These are phyloP conservation scores for Aphrocallistes beatrix DNA, from an alignment of 37 sponge, comb jelly and placozoan species.

Conservation along the genomic window DNA sequence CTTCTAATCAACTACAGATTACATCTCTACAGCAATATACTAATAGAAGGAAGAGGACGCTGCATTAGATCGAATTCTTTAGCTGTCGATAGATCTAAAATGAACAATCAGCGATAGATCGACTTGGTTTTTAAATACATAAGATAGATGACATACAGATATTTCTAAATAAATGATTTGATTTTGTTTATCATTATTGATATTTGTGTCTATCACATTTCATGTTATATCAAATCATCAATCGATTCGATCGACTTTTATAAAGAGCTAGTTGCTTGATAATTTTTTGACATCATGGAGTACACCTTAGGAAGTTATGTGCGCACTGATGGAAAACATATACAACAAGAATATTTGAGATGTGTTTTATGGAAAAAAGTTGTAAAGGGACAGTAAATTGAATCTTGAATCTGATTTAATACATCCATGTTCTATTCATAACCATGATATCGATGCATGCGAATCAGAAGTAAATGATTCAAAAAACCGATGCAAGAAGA, in stretches of 20 bases:
- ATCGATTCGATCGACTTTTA: not conserved
- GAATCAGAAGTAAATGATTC: too few species aligned
- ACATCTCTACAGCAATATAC: too few species aligned
- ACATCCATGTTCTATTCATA: not conserved
- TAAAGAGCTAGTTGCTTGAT: not conserved
- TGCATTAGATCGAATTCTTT: too few species aligned
- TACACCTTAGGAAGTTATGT: not conserved
- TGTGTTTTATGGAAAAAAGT: too few species aligned
- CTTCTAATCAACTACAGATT: too few species aligned
- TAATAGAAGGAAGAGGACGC: too few species aligned
- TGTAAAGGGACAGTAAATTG: too few species aligned
- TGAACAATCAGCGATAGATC: too few species aligned
- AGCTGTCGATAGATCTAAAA: too few species aligned
- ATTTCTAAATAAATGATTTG: not conserved
- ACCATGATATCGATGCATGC: not conserved
- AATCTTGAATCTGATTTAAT: not conserved
- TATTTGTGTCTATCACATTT: not conserved
- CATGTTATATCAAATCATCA: not conserved
- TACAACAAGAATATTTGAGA: not conserved
- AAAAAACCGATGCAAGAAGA: not conserved
- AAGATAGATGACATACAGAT: not conserved
- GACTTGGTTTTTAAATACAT: too few species aligned
- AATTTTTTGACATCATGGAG: not conserved
- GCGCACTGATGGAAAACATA: not conserved
- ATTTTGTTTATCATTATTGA: not conserved